Base-by-base conservation (phyloP, 1,140 invertebrate species). In the Diorhabda elongata region DNA sequence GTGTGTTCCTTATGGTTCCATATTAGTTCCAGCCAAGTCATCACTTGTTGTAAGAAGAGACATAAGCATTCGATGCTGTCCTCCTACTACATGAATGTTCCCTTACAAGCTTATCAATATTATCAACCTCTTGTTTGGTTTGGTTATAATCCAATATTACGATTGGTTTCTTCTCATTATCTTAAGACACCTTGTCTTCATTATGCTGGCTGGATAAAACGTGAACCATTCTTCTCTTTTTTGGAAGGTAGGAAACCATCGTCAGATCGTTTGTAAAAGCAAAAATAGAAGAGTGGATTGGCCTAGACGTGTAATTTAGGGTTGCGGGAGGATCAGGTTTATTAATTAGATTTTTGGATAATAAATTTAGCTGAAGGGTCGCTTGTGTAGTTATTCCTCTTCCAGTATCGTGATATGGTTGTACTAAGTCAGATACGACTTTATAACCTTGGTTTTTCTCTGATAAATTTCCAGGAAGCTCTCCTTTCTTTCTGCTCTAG, bases 81-180 rank as follows among this genome's bases (percentile, higher is more conserved):
- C 58, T 58, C 61, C 58, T 58, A 26, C 60, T 56, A 44, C 58
- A 66, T 4, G 63, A 63, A 66, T 64, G 69, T 72, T 73, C 26
- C 26, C 26, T 26, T 26, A 26, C 26, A 26, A 26, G 1, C 26
- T 26, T 26, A 59, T 67, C 68, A 2, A 47, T 44, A 69, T 69
- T 72, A 67, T 72, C 68, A 43, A 72, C 68, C 1, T 52, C 81
- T n/a, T 64, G 56, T 42, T 73, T 70, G 44, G 65, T 73, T 61
- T 64, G 56, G 57, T 73, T 26, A 26, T 26, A 26, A 26, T 26
- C 26, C 26, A 26, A 26, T 26, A 26, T 26, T 1, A 26, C 1
- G 57, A 81, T 72, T 8, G 81, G 81, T 71, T 81, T 82, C 58
- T 60, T 5, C 58, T 60, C 26, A 6, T 26, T 26, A 26, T 26